These are phyloP conservation scores for Nomada hirtipes DNA, from an alignment of 2,888 invertebrate species.

Conservation along the genomic window DNA sequence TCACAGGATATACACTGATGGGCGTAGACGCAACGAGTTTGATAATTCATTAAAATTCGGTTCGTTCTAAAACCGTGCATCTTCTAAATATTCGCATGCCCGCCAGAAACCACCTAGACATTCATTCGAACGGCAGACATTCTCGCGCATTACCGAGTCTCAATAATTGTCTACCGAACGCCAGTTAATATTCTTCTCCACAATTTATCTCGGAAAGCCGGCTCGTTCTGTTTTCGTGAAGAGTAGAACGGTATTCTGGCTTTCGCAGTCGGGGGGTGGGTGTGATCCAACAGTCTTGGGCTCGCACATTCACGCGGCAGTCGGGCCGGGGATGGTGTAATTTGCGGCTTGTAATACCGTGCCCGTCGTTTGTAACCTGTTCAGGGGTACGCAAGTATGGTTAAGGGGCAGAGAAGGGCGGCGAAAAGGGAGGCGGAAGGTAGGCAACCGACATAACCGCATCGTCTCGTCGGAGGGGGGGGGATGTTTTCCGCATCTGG, in stretches of 20 bases:
- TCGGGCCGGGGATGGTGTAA: slow-evolving; percentile 68
- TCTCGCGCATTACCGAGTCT: slow-evolving; percentile 36
- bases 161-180: slow-evolving; percentile 58
- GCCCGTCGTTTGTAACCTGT: slow-evolving; percentile 79
- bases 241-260: slow-evolving; percentile 35
- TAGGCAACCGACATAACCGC: slow-evolving; percentile 73
- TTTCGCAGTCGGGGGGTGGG: slow-evolving; percentile 40
- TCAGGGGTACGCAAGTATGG: slow-evolving; percentile 74
- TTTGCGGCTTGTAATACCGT: slow-evolving; percentile 81
- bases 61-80: no score
- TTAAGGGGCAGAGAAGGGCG: slow-evolving; percentile 45
- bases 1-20: no score
- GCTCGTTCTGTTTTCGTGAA: slow-evolving; percentile 48
- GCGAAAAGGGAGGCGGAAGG: slow-evolving; percentile 52
- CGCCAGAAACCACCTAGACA: neutral
- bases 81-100: neutral
- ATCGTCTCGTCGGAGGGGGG: slow-evolving; percentile 77
- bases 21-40: neutral
- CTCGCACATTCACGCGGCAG: slow-evolving; percentile 63
- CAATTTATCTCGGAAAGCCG: slow-evolving; percentile 56
- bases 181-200: slow-evolving; percentile 57
- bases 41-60: neutral
- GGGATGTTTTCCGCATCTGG: slow-evolving; percentile 71
- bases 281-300: slow-evolving; percentile 63
- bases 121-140: neutral